A percentile compares a stretch with the other conserved stretches of the same genome.
These are phyloP conservation scores for Montipora capitata DNA, from an alignment of 92 coral and sea anemone species.

Conservation along the genomic window DNA sequence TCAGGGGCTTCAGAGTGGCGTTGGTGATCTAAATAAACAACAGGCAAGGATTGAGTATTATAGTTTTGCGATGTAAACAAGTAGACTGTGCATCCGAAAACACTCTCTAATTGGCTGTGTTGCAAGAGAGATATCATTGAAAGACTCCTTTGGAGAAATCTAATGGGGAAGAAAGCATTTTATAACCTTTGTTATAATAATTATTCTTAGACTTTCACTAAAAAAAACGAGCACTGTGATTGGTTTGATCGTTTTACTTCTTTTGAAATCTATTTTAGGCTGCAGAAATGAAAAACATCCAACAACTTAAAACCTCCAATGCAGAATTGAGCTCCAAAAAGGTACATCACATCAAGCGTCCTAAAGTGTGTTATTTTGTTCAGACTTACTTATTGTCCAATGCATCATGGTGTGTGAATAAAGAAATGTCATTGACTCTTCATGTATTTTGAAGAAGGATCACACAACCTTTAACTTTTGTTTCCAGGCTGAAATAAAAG, in stretches of 20 bases:
- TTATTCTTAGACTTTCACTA: too few species aligned
- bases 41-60: conserved; percentile 62
- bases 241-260: neutral
- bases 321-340: conserved; percentile 90
- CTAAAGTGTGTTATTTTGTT: too few species aligned
- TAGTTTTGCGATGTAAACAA: neutral
- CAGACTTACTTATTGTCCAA: too few species aligned
- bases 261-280: conserved; percentile 57
- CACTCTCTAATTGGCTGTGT: too few species aligned
- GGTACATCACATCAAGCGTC: conserved; percentile 34
- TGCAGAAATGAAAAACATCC: conserved; percentile 76
- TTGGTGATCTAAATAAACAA: conserved; percentile 86
- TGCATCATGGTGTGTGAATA: too few species aligned
- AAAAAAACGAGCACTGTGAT: too few species aligned
- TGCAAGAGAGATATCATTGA: too few species aligned
- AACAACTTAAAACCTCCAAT: conserved; percentile 83
- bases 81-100: neutral
- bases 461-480: neutral
- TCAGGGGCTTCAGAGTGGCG: conserved; percentile 38
- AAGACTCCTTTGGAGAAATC: too few species aligned
- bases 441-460: too few species aligned
- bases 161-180: too few species aligned
- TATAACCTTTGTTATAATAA: too few species aligned
- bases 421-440: too few species aligned
- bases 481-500: conserved; percentile 89